Evolutionary conservation across 2,113 vertebrate genomes (phyloP).

Genomic region (Psophia crepitans): DNA sequence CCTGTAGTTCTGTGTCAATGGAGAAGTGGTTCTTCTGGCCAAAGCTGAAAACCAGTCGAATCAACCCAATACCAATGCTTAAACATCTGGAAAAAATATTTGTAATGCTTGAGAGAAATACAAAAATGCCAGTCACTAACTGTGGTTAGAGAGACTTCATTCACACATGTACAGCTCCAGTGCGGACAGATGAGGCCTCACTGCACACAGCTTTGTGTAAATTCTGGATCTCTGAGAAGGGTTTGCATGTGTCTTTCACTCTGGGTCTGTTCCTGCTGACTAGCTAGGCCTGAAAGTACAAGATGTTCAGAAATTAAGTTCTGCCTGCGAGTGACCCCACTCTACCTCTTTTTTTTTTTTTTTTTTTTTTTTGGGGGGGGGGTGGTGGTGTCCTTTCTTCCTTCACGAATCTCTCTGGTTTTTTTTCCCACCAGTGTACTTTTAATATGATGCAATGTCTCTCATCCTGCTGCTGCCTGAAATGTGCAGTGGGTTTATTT

Average conservation of each 20-base stretch:
- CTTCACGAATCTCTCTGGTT: not conserved
- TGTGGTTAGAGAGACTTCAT: not conserved
- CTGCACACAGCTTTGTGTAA: not conserved
- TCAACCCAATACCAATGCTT: not conserved
- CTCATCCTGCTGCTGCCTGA: not conserved
- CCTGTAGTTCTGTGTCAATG: not conserved
- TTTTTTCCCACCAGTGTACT: not conserved
- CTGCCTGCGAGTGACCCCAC: not conserved
- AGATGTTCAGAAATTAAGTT: not conserved
- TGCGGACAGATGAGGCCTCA: not conserved
- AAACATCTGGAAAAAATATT: constrained; percentile 15
- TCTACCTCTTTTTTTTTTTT: too few relatives aligned
- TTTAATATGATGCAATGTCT: not conserved
- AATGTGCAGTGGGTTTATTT: not conserved
- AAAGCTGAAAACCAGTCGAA: not conserved
- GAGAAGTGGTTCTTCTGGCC: not conserved
- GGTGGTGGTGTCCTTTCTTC: too few relatives aligned
- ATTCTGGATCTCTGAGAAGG: not conserved
- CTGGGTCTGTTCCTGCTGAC: not conserved
- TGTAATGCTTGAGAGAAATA: not conserved
- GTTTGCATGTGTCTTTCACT: not conserved
- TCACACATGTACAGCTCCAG: not conserved
- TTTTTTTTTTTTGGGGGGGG: too few relatives aligned
- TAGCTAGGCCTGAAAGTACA: not conserved
- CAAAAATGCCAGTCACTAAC: not conserved